Conservation (phyloP, 2,797 vertebrate species). For the Hemitrygon akajei region DNA sequence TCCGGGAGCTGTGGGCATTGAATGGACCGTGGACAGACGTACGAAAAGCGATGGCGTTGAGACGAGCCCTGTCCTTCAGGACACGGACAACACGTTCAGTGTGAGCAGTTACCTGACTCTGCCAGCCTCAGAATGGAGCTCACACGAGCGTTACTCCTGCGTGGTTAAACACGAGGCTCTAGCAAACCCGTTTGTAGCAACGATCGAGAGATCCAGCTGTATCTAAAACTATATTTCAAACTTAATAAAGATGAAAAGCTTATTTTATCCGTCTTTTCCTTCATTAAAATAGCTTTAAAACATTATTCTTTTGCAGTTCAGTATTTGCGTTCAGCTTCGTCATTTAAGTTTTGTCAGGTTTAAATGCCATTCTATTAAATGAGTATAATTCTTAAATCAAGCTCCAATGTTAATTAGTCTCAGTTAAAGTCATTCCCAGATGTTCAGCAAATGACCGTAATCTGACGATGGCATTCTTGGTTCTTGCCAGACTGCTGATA, state of each 20-base stretch:
- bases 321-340: not conserved
- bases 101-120: constrained; percentile 35
- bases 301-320: not conserved
- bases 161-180: not conserved
- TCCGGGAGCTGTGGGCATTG: not conserved
- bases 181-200: not conserved
- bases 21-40: not conserved
- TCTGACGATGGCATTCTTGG: not conserved
- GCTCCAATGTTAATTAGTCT: not conserved
- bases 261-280: too few relatives aligned
- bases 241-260: too few relatives aligned
- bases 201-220: not conserved
- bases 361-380: not conserved
- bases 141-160: constrained; percentile 18
- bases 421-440: not conserved
- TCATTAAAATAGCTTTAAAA: too few relatives aligned
- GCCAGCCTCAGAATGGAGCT: not conserved
- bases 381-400: not conserved
- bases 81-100: constrained; percentile 32
- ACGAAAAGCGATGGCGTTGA: not conserved
- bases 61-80: not conserved
- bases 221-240: too few relatives aligned
- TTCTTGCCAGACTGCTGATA: not conserved
- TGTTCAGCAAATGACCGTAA: not conserved
- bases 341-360: not conserved